Conservation (phyloP, 2,113 vertebrate species). For the Erythrolamprus reginae region DNA sequence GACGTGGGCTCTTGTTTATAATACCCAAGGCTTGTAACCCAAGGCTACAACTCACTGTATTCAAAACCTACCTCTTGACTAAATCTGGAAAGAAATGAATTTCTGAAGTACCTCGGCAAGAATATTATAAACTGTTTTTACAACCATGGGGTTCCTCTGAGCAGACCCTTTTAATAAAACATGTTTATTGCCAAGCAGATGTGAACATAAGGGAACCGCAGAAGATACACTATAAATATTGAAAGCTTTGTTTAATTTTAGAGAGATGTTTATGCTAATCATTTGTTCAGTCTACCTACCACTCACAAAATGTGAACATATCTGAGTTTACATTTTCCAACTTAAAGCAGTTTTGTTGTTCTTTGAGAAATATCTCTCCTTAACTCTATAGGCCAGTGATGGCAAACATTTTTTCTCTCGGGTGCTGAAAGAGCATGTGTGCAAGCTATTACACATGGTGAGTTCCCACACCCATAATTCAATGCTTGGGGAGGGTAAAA, state of each 20-base stretch:
- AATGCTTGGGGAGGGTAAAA: no score
- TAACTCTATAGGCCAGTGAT: accelerated
- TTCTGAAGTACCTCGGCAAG: neutral
- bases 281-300: neutral
- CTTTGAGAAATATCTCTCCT: neutral
- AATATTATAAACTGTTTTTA: slow-evolving; percentile 8
- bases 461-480: no score
- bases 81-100: neutral
- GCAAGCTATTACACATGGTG: no score
- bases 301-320: neutral
- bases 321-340: neutral
- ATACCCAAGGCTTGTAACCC: neutral
- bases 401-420: no score
- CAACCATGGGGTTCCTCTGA: neutral
- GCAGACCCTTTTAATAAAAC: slow-evolving; percentile 7
- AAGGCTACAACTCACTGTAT: neutral
- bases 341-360: neutral
- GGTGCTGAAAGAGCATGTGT: no score
- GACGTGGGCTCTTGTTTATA: neutral
- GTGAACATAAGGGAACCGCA: neutral
- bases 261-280: neutral
- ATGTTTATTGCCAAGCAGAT: slow-evolving; percentile 15
- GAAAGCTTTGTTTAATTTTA: neutral
- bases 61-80: neutral
- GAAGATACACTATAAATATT: neutral